Evolutionary conservation across 2,888 invertebrate genomes (phyloP).

Genomic region (Ceriagrion tenellum): DNA sequence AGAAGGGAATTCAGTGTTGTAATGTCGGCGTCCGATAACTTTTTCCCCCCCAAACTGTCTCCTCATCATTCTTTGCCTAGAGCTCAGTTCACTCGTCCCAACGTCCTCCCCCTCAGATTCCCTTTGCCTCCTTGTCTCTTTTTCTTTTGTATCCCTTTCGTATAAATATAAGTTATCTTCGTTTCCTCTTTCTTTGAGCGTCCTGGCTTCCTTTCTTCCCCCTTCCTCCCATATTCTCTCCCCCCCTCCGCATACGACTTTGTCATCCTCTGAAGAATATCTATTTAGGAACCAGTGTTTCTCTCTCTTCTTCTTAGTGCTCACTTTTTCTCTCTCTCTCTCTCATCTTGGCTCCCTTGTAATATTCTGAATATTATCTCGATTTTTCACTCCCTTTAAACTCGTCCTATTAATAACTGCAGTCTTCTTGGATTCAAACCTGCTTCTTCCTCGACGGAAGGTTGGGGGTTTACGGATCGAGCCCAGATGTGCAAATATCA

Average conservation of each 20-base stretch:
- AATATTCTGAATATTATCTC: conserved; percentile 29
- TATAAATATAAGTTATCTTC: conserved; percentile 32
- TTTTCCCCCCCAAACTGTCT: background rate
- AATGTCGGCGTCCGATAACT: background rate
- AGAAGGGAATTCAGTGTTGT: background rate
- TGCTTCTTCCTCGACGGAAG: background rate
- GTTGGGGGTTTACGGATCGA: background rate
- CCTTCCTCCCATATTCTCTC: background rate
- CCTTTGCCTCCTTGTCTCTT: background rate
- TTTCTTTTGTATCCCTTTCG: conserved; percentile 21
- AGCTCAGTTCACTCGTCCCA: background rate
- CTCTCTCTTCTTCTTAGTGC: background rate
- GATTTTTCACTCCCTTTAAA: conserved; percentile 39
- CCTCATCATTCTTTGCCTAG: background rate
- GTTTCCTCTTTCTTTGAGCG: conserved; percentile 1
- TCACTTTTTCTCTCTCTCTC: background rate
- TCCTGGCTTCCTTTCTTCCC: background rate
- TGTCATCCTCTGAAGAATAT: conserved; percentile 36
- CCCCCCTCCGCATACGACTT: background rate
- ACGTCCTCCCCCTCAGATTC: background rate
- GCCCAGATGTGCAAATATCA: conserved; percentile 29
- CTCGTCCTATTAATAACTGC: conserved; percentile 20
- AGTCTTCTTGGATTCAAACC: background rate
- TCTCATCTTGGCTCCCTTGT: conserved; percentile 16
- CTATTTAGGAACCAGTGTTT: conserved; percentile 32